phyloP scores from a whole-genome alignment of 2,888 invertebrate genomes.

The Drosophila anomalata region DNA sequence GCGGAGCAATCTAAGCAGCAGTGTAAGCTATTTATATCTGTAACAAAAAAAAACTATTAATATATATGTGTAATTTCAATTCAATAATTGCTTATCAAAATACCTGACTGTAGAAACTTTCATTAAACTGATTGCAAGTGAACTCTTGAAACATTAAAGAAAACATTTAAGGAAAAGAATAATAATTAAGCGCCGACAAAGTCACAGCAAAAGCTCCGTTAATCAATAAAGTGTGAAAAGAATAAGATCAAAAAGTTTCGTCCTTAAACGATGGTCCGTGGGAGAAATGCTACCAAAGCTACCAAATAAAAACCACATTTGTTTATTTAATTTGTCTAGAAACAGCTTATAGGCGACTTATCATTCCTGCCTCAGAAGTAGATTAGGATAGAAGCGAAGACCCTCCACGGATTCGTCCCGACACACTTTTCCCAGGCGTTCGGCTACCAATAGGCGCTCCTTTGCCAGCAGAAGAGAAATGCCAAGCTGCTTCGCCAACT shows the following conservation, averaged over 20 bases:
- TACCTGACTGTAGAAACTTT: constrained; percentile 82
- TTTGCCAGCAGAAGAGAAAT: constrained; percentile 95
- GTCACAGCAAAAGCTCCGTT: constrained; percentile 50
- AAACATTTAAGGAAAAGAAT: constrained; percentile 33
- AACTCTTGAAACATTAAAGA: constrained; percentile 42
- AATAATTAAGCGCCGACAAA: constrained; percentile 55
- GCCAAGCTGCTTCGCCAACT: constrained; percentile 92
- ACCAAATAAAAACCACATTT: background rate
- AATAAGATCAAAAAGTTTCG: constrained; percentile 2
- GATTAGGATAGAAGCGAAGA: constrained; percentile 96
- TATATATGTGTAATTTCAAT: constrained; percentile 74
- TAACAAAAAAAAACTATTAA: constrained; percentile 59
- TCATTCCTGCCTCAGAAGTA: constrained; percentile 86
- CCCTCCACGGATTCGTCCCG: constrained; percentile 98
- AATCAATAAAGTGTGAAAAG: constrained; percentile 55
- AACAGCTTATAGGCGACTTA: background rate
- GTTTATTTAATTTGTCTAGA: constrained; percentile 24
- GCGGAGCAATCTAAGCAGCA: constrained; percentile 61
- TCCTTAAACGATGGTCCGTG: constrained; percentile 7
- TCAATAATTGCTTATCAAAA: constrained; percentile 82
- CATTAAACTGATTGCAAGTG: constrained; percentile 61
- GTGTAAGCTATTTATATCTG: constrained; percentile 60
- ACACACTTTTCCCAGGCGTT: constrained; percentile 93
- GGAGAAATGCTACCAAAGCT: background rate
- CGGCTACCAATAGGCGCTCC: constrained; percentile 94